These are phyloP conservation scores for Metacarcinus magister DNA, from an alignment of 2,888 invertebrate species.

Conservation along the genomic window DNA sequence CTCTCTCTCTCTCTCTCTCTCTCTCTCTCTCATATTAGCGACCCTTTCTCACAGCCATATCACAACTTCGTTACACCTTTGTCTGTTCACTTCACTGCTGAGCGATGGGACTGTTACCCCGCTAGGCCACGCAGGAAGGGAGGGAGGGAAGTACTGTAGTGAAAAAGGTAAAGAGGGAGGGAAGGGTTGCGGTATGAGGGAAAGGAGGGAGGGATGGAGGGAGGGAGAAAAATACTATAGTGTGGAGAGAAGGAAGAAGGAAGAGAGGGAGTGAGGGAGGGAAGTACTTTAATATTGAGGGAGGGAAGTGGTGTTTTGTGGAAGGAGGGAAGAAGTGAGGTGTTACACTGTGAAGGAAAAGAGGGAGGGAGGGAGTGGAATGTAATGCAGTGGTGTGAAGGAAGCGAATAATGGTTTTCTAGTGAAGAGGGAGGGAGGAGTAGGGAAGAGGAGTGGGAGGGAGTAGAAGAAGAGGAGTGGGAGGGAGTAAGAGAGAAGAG, in stretches of 20 bases:
- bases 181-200: neutral
- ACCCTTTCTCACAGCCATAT: neutral
- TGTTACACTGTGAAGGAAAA: neutral
- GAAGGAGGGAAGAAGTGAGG: neutral
- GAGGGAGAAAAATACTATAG: neutral
- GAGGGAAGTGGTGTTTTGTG: neutral
- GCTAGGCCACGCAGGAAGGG: neutral
- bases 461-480: neutral
- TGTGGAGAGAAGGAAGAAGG: neutral
- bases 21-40: neutral
- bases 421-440: neutral
- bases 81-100: neutral
- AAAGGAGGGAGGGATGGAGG: constrained; percentile 19
- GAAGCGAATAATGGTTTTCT: neutral
- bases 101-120: neutral
- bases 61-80: constrained; percentile 8
- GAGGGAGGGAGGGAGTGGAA: neutral
- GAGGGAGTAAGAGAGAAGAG: neutral
- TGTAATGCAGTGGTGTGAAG: neutral
- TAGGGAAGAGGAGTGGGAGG: neutral
- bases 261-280: neutral
- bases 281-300: neutral
- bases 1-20: constrained; percentile 48
- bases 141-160: neutral
- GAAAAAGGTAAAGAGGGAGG: neutral